These are phyloP conservation scores for Hyposmocoma kahamanoa DNA, from an alignment of 1,140 invertebrate species.

Conservation along the genomic window DNA sequence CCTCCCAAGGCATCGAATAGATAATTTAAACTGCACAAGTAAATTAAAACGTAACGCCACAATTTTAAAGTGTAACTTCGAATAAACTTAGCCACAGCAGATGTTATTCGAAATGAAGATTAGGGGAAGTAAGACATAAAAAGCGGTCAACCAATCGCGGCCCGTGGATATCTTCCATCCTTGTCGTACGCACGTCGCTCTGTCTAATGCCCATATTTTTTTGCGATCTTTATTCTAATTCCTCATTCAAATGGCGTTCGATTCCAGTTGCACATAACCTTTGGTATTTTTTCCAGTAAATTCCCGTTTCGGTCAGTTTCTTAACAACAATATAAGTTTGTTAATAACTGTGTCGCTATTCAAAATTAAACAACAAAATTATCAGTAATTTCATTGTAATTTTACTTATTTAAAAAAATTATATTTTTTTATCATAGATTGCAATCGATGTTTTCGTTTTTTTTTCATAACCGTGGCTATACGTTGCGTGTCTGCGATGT, in stretches of 20 bases:
- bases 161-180: slow-evolving; percentile 30
- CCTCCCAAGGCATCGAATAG: slow-evolving; percentile 23
- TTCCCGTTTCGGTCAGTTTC: too few species aligned
- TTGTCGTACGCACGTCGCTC: slow-evolving; percentile 38
- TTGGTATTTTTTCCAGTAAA: too few species aligned
- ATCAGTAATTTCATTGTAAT: too few species aligned
- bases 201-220: slow-evolving; percentile 72
- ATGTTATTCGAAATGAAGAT: slow-evolving; percentile 68
- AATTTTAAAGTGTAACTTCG: slow-evolving; percentile 65
- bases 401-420: slow-evolving; percentile 15
- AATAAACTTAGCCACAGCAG: slow-evolving; percentile 59
- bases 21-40: too few species aligned
- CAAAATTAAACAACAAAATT: too few species aligned
- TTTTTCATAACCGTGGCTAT: slow-evolving; percentile 21
- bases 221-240: slow-evolving; percentile 72
- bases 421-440: slow-evolving; percentile 30
- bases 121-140: slow-evolving; percentile 72
- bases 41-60: slow-evolving; percentile 56
- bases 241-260: slow-evolving; percentile 66
- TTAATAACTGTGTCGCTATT: too few species aligned
- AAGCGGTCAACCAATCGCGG: slow-evolving; percentile 63
- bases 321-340: too few species aligned
- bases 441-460: slow-evolving; percentile 30
- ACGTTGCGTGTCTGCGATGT: slow-evolving; percentile 30
- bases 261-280: slow-evolving; percentile 60